phyloP scores from a whole-genome alignment of 2,888 invertebrate species.

The Lithophane leautieri region DNA sequence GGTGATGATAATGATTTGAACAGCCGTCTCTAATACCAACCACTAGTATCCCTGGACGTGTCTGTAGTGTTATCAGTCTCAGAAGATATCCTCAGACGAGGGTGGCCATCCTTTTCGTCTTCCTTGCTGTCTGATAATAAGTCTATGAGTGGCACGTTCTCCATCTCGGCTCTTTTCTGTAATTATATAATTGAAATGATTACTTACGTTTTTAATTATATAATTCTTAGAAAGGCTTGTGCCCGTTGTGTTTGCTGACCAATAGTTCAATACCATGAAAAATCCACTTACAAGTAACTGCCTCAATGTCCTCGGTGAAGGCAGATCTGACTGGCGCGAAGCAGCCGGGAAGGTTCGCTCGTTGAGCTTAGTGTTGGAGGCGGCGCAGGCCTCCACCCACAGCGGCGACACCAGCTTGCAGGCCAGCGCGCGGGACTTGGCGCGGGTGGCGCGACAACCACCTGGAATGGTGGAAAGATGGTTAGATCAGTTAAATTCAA shows the following conservation, averaged over 20 bases:
- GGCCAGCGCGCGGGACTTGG: slow-evolving; percentile 79
- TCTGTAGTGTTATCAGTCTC: slow-evolving; percentile 72
- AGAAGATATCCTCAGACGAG: slow-evolving; percentile 77
- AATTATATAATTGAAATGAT: not conserved
- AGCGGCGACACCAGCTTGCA: slow-evolving; percentile 83
- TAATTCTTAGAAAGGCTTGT: no score
- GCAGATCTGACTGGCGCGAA: slow-evolving; percentile 81
- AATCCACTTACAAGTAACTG: slow-evolving; percentile 73
- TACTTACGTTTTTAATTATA: no score
- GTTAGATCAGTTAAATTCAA: not conserved
- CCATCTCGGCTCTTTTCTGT: slow-evolving; percentile 84
- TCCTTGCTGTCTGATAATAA: slow-evolving; percentile 74
- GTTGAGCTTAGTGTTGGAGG: slow-evolving; percentile 71
- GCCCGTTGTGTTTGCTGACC: no score
- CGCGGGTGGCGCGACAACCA: slow-evolving; percentile 77
- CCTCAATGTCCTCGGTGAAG: slow-evolving; percentile 79
- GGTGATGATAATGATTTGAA: no score
- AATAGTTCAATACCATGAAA: no score
- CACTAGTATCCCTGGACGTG: slow-evolving; percentile 70
- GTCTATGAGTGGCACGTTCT: slow-evolving; percentile 78
- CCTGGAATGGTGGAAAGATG: slow-evolving; percentile 69
- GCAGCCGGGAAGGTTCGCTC: slow-evolving; percentile 82
- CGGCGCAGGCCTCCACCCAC: slow-evolving; percentile 87
- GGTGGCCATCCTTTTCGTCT: slow-evolving; percentile 67
- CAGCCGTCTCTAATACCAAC: slow-evolving; percentile 48